Conservation (phyloP, 2,888 invertebrate species). For the Helicoverpa assulta region DNA sequence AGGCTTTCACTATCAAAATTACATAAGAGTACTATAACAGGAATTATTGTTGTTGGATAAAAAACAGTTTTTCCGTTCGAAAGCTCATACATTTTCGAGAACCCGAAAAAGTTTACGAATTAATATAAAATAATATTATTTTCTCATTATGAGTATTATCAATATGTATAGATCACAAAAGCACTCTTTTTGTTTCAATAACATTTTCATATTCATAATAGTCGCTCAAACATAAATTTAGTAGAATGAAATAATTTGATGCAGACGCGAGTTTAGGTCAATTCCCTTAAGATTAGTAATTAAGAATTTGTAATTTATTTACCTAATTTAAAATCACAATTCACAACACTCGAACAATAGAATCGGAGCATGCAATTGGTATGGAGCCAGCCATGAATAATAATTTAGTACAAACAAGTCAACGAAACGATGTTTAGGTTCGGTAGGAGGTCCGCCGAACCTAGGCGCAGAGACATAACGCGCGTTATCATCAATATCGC, state of each 20-base stretch:
- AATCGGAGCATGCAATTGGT: conserved; percentile 39
- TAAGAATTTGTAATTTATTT: too few species aligned
- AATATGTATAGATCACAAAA: neutral
- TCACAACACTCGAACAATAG: neutral
- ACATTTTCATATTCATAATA: neutral
- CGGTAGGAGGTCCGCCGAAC: conserved; percentile 67
- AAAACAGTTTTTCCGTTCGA: neutral
- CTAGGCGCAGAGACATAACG: conserved; percentile 49
- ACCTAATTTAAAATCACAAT: neutral
- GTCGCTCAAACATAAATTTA: neutral
- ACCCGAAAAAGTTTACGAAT: too few species aligned
- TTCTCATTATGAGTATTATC: too few species aligned
- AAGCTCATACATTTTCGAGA: too few species aligned
- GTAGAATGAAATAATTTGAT: too few species aligned
- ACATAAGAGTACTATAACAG: neutral
- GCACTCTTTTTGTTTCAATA: neutral
- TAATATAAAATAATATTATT: too few species aligned
- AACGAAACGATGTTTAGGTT: conserved; percentile 15
- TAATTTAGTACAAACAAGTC: conserved; percentile 23
- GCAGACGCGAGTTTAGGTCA: neutral
- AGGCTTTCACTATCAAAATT: neutral
- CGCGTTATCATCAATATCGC: conserved; percentile 58
- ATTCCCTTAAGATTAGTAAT: too few species aligned
- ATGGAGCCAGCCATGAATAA: conserved; percentile 26
- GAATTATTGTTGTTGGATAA: neutral